A percentile compares a stretch with the other conserved stretches of the same genome.
phyloP scores from a whole-genome alignment of 2,888 invertebrate genomes.

The Crossocerus cetratus region DNA sequence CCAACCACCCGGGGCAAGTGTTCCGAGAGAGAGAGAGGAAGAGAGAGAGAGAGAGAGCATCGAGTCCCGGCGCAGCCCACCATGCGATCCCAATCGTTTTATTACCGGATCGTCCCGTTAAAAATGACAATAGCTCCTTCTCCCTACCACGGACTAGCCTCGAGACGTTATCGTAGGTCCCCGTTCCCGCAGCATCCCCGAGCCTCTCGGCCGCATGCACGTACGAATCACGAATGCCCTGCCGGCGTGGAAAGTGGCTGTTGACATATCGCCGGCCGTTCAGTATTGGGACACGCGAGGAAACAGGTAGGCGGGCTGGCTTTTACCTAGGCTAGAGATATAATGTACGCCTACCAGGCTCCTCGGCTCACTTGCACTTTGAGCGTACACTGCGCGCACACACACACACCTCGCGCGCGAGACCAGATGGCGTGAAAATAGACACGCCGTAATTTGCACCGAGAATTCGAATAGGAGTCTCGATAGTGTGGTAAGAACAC shows the following conservation, averaged over 20 bases:
- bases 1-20: no score
- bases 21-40: no score
- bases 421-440: no score
- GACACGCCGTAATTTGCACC: no score
- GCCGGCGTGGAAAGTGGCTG: constrained; percentile 69
- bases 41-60: no score
- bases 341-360: constrained; percentile 69
- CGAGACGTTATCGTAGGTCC: constrained; percentile 22
- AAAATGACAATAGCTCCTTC: constrained; percentile 5
- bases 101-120: not conserved
- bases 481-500: constrained; percentile 47
- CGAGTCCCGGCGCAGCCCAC: no score
- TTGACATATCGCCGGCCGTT: constrained; percentile 70
- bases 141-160: not conserved
- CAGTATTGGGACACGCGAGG: constrained; percentile 68
- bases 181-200: not conserved
- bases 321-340: constrained; percentile 72
- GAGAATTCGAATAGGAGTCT: not conserved
- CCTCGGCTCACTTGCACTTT: constrained; percentile 13
- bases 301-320: constrained; percentile 69
- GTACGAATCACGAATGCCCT: no score
- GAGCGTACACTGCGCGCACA: no score
- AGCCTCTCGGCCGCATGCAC: constrained; percentile 25
- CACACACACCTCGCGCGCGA: no score
- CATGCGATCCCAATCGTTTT: no score